Conservation (phyloP, 2,797 vertebrate genomes). For the Onychomys leucogaster region DNA sequence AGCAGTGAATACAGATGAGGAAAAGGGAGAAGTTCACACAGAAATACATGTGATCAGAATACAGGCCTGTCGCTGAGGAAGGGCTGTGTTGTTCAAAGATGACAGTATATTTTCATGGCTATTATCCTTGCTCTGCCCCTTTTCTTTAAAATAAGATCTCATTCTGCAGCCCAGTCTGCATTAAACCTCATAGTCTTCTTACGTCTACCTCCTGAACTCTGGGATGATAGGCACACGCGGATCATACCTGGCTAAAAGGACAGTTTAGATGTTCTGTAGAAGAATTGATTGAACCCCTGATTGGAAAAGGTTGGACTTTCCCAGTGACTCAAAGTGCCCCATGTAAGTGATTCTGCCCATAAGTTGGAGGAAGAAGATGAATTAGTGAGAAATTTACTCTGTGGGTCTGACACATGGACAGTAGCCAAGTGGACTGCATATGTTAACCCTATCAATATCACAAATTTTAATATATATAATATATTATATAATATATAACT, state of each 20-base stretch:
- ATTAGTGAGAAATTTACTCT: not conserved
- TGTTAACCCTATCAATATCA: not conserved
- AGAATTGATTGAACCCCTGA: not conserved
- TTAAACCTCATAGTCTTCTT: not conserved
- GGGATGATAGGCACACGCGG: not conserved
- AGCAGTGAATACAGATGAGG: not conserved
- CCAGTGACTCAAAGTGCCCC: not conserved
- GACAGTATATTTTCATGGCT: not conserved
- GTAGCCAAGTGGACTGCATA: not conserved
- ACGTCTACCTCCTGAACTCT: not conserved
- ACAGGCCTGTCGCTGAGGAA: not conserved
- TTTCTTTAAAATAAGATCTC: not conserved
- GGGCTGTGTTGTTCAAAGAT: not conserved
- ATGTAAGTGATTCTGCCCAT: not conserved
- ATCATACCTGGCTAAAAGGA: not conserved
- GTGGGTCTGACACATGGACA: not conserved
- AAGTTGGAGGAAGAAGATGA: not conserved
- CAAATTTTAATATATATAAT: not conserved
- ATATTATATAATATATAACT: too few relatives aligned
- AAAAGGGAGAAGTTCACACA: slow-evolving; percentile 25
- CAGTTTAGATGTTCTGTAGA: not conserved
- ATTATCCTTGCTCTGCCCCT: not conserved
- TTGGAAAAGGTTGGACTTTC: not conserved
- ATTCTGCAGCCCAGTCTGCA: not conserved
- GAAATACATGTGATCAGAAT: not conserved